Evolutionary conservation across 2,113 vertebrate genomes (phyloP), one percentile per base, ranked within the genome.

Genomic region (Xyrauchen texanus): DNA sequence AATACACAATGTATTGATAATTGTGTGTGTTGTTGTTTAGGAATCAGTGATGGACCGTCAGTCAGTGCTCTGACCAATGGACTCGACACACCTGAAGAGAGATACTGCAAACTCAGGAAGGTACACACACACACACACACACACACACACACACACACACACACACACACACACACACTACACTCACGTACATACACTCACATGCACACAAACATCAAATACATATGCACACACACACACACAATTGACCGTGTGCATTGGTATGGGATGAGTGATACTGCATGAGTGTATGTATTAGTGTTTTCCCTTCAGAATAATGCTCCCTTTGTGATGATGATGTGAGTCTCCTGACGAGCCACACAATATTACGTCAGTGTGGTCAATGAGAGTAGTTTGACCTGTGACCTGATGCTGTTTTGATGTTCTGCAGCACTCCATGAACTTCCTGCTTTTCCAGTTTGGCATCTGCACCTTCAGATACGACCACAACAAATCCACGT

Each of bases 371-470:
- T n/a, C n/a, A n/a, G 21, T 34, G 21, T 34, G 21, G 21, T 34
- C 21, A 34, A 34, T 34, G 21, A 34, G 21, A 34, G 21, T 34
- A 34, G 21, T 34, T 34, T 34, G 21, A 34, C 21, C 21, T 34
- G 21, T 47, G 49, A 16, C 55, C 2, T 3, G 71, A 7, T 58
- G 4, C n/a, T 66, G 73, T 88, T 68, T 80, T 10, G 53, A 81
- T 15, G 21, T 64, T 83, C 88, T 90, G 7, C 84, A 99, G 98
- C 98, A 99, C 92, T 99, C 98, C 88, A 99, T 99, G 98, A 96
- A 98, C 83, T 99, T 98, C 83, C 91, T 99, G 86, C 93, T 99
- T 76, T 99, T 99, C 93, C 98, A 99, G 86, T 99, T 98, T 90
- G 98, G 98, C 68, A 92, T 99, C 84, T 99, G 97, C 88, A 92